Conservation (phyloP, 2,797 vertebrate species). For the Acanthurus lineatus region DNA sequence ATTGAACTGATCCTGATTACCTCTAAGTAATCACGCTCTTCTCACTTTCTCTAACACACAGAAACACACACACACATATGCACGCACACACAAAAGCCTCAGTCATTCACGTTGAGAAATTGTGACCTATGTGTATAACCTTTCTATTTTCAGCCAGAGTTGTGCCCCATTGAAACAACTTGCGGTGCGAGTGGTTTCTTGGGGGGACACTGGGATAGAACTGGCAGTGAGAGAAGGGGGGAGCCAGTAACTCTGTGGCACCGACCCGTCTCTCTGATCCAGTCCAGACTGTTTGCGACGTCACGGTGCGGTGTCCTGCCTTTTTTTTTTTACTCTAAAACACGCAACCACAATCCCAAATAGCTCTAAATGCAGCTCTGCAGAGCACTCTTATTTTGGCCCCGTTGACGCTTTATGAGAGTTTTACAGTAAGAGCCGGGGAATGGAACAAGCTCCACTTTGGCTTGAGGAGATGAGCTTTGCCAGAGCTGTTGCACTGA, state of each 20-base stretch:
- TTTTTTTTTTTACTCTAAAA: slow-evolving; percentile 74
- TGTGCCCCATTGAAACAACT: slow-evolving; percentile 76
- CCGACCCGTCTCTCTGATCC: slow-evolving; percentile 76
- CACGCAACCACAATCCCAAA: slow-evolving; percentile 80
- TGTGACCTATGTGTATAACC: slow-evolving; percentile 74
- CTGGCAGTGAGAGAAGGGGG: slow-evolving; percentile 54
- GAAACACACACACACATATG: not conserved
- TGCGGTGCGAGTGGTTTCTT: slow-evolving; percentile 71
- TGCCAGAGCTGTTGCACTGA: slow-evolving; percentile 70
- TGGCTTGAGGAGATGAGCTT: slow-evolving; percentile 66
- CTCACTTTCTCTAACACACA: not conserved
- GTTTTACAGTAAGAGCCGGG: slow-evolving; percentile 71
- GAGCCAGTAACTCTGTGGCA: slow-evolving; percentile 67
- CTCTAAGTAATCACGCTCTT: not conserved
- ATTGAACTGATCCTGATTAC: slow-evolving; percentile 29
- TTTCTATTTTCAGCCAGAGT: slow-evolving; percentile 73
- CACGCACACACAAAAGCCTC: slow-evolving; percentile 53
- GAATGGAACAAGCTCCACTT: slow-evolving; percentile 72
- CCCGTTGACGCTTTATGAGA: slow-evolving; percentile 57
- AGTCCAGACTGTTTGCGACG: slow-evolving; percentile 83
- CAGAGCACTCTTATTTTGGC: slow-evolving; percentile 65
- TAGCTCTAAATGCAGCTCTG: slow-evolving; percentile 76
- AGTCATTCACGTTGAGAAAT: slow-evolving; percentile 62
- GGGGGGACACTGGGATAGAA: slow-evolving; percentile 63
- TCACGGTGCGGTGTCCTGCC: slow-evolving; percentile 76